Conservation (phyloP, 2,888 invertebrate species). For the Phymatocera aterrima region DNA sequence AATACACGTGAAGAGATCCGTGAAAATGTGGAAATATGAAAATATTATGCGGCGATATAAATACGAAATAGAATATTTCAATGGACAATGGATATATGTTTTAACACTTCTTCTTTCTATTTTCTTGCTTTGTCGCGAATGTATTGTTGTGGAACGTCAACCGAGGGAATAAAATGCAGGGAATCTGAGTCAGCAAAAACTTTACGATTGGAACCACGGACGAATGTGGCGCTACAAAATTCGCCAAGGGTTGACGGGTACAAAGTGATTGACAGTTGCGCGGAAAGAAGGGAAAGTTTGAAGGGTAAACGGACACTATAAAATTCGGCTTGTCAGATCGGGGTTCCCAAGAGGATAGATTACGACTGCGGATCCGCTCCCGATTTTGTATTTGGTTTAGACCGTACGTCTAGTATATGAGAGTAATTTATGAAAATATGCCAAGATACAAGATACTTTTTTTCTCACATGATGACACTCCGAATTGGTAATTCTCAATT, state of each 20-base stretch:
- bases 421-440: too few relatives aligned
- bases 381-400: too few relatives aligned
- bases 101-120: background rate
- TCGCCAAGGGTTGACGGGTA: conserved; percentile 13
- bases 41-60: background rate
- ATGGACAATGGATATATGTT: background rate
- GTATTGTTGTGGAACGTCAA: background rate
- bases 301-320: background rate
- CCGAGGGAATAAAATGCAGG: background rate
- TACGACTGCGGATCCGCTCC: too few relatives aligned
- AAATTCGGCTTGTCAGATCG: background rate
- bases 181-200: background rate
- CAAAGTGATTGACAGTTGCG: background rate
- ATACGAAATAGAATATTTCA: background rate
- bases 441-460: too few relatives aligned
- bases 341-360: background rate
- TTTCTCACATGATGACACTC: too few relatives aligned
- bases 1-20: background rate
- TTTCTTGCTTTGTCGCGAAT: background rate
- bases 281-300: background rate
- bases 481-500: too few relatives aligned
- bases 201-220: background rate
- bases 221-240: conserved; percentile 12
- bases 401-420: background rate
- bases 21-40: background rate